Base-by-base conservation (phyloP, 92 coral and sea anemone genomes). In the Scolanthus callimorphus region DNA sequence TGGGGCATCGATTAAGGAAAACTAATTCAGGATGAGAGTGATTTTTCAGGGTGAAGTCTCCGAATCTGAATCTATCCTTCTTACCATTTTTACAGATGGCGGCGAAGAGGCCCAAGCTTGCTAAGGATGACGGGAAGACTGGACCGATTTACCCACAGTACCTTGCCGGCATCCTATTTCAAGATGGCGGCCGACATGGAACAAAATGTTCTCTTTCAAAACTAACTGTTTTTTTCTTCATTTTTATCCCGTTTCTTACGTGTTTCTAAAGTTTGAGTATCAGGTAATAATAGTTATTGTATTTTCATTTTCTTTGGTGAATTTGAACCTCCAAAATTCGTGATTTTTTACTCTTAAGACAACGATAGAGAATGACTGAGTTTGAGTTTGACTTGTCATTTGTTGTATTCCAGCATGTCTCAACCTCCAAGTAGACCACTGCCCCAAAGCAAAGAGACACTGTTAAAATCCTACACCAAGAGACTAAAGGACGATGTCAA, bases 361-460 rank as follows among this genome's bases (percentile, higher is more conserved):
- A n/a, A n/a, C n/a, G n/a, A n/a, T n/a, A n/a, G n/a, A n/a, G n/a
- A n/a, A n/a, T n/a, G n/a, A n/a, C 15, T 34, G 43, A 34, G 6
- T 34, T 6, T 34, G 9, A 34, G 15, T 49, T 63, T 11, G 17
- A 39, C n/a, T 53, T 23, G 21, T 44, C 34, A 17, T 21, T 21
- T 28, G 21, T 30, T 58, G 1, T 6, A 31, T 24, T 47, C 25
- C 15, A 29, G 25, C 25, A 91, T 91, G 97, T 79, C 97, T 20
- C 97, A 91, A 55, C 27, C 12, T 41, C 73, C 84, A 71, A 64
- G 96, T 27, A 65, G 88, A 24, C 70, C 71, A 52, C 52, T 91
- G n/a, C 95, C 96, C 4, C 97, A 91, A 68, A 88, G 96, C 55
- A 91, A 91, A 63, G 97, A 91, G 63, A 89, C 91, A 1, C 78